phyloP scores from a whole-genome alignment of 2,113 vertebrate genomes.

The Coracopsis vasa region DNA sequence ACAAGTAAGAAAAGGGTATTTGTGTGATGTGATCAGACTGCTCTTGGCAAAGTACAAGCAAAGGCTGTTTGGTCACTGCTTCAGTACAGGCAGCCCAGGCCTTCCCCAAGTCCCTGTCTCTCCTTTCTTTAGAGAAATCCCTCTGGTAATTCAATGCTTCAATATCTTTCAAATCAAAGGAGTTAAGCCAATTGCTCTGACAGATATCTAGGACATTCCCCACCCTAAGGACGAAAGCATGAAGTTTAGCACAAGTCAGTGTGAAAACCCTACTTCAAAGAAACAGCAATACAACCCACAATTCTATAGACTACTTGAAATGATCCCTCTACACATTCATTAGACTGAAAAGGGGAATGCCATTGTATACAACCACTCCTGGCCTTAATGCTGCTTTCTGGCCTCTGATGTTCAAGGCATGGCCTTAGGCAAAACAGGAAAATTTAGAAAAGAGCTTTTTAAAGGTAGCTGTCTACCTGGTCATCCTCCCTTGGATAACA shows the following conservation, averaged over 20 bases:
- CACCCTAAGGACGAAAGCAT: not conserved
- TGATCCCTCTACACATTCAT: slow-evolving; percentile 4
- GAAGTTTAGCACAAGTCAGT: slow-evolving; percentile 30
- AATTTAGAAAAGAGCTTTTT: not conserved
- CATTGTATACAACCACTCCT: not conserved
- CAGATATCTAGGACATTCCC: slow-evolving; percentile 23
- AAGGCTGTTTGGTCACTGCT: not conserved
- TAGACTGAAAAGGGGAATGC: not conserved
- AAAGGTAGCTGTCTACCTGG: not conserved
- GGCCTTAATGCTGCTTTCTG: not conserved
- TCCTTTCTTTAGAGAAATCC: slow-evolving; percentile 11
- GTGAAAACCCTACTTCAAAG: slow-evolving; percentile 62
- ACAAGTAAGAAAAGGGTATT: not conserved
- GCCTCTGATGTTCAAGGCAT: slow-evolving; percentile 37
- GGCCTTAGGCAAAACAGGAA: slow-evolving; percentile 43
- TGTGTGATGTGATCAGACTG: not conserved
- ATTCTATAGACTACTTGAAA: slow-evolving; percentile 1
- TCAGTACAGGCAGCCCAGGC: not conserved
- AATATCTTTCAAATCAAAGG: slow-evolving; percentile 37
- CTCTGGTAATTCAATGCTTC: slow-evolving; percentile 39
- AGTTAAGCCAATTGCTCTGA: slow-evolving; percentile 34
- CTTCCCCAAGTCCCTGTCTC: not conserved
- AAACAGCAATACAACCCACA: not conserved
- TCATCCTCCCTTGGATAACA: not conserved
- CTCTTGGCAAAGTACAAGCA: not conserved